phyloP scores from a whole-genome alignment of 2,113 vertebrate species.

The Bostrychus sinensis region DNA sequence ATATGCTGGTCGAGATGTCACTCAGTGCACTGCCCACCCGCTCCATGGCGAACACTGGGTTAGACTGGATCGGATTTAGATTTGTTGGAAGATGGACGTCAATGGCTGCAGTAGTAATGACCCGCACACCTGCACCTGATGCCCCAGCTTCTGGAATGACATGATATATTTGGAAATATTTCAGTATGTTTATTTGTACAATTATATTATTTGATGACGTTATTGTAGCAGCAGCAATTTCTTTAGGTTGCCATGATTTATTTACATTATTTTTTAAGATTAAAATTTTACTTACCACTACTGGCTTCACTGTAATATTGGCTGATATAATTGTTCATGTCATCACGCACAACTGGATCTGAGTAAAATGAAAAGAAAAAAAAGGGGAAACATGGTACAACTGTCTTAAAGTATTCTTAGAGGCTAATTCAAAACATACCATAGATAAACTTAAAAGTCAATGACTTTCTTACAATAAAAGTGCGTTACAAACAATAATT shows the following conservation, averaged over 20 bases:
- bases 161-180: slow-evolving; percentile 4
- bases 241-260: neutral
- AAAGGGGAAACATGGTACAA: slow-evolving; percentile 10
- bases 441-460: neutral
- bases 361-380: slow-evolving; percentile 34
- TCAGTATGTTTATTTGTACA: neutral
- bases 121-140: slow-evolving; percentile 77
- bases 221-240: neutral
- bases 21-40: slow-evolving; percentile 73
- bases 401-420: no score
- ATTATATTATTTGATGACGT: no score
- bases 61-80: slow-evolving; percentile 76
- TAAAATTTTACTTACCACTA: slow-evolving; percentile 82
- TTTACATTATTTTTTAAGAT: neutral
- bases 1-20: slow-evolving; percentile 77
- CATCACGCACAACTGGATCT: slow-evolving; percentile 83
- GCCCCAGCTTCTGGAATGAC: slow-evolving; percentile 77
- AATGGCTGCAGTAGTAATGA: slow-evolving; percentile 88
- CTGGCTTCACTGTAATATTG: slow-evolving; percentile 90
- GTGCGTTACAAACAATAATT: slow-evolving; percentile 12
- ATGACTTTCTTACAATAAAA: neutral
- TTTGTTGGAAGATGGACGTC: slow-evolving; percentile 86
- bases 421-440: no score
- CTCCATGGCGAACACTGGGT: slow-evolving; percentile 77
- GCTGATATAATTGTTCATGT: slow-evolving; percentile 96